These are phyloP conservation scores for Psammodynastes pulverulentus DNA, from an alignment of 2,113 vertebrate species.

Conservation along the genomic window DNA sequence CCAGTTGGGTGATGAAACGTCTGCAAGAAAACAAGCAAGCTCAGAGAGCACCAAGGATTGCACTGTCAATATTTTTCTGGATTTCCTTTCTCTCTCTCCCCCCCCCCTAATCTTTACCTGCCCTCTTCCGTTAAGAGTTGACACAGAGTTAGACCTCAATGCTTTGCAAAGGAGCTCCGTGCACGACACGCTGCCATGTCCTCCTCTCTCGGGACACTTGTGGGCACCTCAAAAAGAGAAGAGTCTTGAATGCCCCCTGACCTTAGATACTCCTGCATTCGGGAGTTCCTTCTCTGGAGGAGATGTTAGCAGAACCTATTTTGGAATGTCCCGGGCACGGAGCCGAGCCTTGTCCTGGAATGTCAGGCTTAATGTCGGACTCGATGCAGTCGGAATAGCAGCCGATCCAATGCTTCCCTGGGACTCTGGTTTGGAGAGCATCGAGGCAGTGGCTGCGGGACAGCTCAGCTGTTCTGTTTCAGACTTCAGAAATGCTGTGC, in stretches of 20 bases:
- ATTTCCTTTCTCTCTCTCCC: neutral
- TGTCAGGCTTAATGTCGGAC: constrained; percentile 47
- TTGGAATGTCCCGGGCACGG: constrained; percentile 62
- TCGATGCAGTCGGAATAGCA: constrained; percentile 48
- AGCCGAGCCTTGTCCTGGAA: constrained; percentile 60
- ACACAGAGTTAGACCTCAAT: neutral
- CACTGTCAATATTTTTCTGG: neutral
- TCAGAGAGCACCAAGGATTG: neutral
- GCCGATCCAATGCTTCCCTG: constrained; percentile 43
- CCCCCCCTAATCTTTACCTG: neutral
- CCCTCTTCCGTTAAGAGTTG: neutral
- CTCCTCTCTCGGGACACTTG: neutral
- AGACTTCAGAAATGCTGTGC: constrained; percentile 27
- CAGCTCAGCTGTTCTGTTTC: constrained; percentile 57
- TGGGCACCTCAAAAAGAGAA: neutral
- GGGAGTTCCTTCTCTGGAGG: constrained; percentile 55
- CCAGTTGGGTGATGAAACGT: neutral
- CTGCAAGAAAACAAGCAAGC: neutral
- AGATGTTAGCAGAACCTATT: constrained; percentile 53
- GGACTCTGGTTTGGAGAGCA: constrained; percentile 45
- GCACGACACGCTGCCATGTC: no score
- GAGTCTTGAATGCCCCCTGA: constrained; percentile 22
- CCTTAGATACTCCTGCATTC: constrained; percentile 24
- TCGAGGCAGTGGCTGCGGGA: constrained; percentile 34
- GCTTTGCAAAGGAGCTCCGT: neutral